Base-by-base conservation (phyloP, 2,888 invertebrate genomes). In the Drosophila macrospina region DNA sequence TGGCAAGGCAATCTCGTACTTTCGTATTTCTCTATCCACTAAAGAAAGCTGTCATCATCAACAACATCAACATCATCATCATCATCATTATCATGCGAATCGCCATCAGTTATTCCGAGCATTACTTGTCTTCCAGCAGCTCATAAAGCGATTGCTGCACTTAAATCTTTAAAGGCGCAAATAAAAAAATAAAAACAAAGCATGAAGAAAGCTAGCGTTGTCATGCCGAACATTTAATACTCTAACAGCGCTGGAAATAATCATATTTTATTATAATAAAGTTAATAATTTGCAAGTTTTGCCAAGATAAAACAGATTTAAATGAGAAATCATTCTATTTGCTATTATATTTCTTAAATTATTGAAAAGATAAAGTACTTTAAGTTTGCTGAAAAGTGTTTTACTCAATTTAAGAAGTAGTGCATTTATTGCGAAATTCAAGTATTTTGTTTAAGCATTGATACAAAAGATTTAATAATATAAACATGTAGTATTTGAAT, bases 81-180 rank as follows among this genome's bases (percentile, higher is more conserved):
- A 56, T 60, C 45, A 69, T 57, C 39, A 57, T 51, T 26, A 71
- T 41, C 47, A 59, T 63, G 51, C 39, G 57, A 59, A 50, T 70
- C 62, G n/a, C 51, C 79, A 83, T 83, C 86, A 79, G 62, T 61
- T 72, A 85, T 85, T 85, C 88, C 63, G 64, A 61, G 51, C 85
- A 44, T 41, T 48, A 61, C 64, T 56, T 63, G 60, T 48, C 70
- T 61, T 62, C 57, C 74, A 69, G 54, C 64, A 65, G 67, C 70
- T 69, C 74, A 79, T 71, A 83, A 85, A 77, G 54, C 67, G 67
- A 73, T 56, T 74, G 60, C 67, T 61, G 74, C 61, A 74, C 78
- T 74, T 26, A 50, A 84, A 80, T 80, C 86, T 86, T 71, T 69
- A 28, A 52, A 65, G 50, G 30, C 69, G 52, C 37, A 74, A 66